A percentile compares a stretch with the other conserved stretches of the same genome.
phyloP scores from a whole-genome alignment of 2,113 vertebrate genomes.

The Egretta garzetta region DNA sequence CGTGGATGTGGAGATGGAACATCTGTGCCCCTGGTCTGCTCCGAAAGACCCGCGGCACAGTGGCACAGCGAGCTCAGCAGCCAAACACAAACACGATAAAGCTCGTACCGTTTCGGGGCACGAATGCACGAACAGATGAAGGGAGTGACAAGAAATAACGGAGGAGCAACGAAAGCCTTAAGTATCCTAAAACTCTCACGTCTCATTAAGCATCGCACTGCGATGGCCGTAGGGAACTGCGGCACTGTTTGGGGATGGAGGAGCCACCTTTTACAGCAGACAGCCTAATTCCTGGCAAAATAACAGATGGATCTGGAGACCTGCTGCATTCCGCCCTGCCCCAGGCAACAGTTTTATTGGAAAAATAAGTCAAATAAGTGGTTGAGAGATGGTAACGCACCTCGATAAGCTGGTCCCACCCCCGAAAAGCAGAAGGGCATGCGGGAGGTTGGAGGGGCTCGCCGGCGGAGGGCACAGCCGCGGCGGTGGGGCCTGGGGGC shows the following conservation, averaged over 20 bases:
- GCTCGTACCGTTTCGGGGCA: background rate
- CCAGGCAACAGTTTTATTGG: background rate
- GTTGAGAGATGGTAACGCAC: background rate
- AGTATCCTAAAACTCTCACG: slow-evolving; percentile 8
- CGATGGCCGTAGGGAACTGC: fast-evolving
- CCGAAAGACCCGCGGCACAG: background rate
- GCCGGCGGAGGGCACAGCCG: background rate
- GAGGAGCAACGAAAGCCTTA: background rate
- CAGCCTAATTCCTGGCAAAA: background rate
- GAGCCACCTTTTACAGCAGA: background rate
- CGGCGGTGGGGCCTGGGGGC: background rate
- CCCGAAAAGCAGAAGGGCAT: background rate
- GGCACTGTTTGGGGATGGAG: background rate
- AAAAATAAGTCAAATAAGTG: background rate
- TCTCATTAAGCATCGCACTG: slow-evolving; percentile 6
- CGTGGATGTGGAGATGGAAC: background rate
- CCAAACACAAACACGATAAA: background rate
- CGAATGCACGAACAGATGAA: background rate
- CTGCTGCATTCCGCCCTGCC: background rate
- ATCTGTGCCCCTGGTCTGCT: background rate
- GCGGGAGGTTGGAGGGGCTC: background rate
- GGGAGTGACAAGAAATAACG: background rate
- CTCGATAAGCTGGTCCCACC: background rate
- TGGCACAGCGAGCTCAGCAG: background rate
- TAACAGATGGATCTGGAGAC: background rate